These are phyloP conservation scores for Chesias legatella DNA, from an alignment of 2,888 invertebrate species.

Conservation along the genomic window DNA sequence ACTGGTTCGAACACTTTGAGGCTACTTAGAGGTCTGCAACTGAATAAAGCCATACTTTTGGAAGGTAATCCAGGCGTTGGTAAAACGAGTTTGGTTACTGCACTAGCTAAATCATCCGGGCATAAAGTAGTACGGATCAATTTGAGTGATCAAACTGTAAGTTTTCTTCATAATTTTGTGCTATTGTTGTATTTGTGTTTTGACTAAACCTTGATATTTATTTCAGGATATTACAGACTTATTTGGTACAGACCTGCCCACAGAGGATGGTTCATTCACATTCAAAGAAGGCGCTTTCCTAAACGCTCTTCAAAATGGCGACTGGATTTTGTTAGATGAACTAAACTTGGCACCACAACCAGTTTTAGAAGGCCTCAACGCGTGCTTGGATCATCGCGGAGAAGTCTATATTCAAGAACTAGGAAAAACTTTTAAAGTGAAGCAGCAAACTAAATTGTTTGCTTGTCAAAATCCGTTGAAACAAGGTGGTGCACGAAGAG, in stretches of 20 bases:
- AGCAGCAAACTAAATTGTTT: conserved; percentile 90
- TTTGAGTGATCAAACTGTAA: conserved; percentile 98
- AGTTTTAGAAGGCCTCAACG: conserved; percentile 98
- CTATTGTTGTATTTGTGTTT: conserved; percentile 3
- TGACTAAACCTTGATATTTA: conserved; percentile 1
- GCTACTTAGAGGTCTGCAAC: conserved; percentile 91
- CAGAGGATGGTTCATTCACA: conserved; percentile 95
- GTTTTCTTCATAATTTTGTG: conserved; percentile 34
- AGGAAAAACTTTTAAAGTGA: conserved; percentile 90
- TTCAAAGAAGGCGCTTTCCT: conserved; percentile 98
- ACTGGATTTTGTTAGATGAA: conserved; percentile 99
- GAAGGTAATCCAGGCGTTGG: conserved; percentile 99
- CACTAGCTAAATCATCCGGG: conserved; percentile 91
- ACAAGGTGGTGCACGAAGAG: conserved; percentile 97
- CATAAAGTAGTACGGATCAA: conserved; percentile 95
- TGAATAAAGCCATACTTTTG: conserved; percentile 94
- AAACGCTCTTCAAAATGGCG: conserved; percentile 93
- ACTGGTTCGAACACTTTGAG: conserved; percentile 91
- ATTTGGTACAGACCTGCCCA: conserved; percentile 98
- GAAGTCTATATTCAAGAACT: conserved; percentile 98
- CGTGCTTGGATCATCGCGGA: conserved; percentile 98
- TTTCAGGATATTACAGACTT: conserved; percentile 95
- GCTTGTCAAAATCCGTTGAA: conserved; percentile 98
- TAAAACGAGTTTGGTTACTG: conserved; percentile 96
- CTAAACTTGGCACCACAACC: conserved; percentile 99